These are phyloP conservation scores for Homalodisca vitripennis DNA, from an alignment of 1,140 invertebrate genomes.

Conservation along the genomic window DNA sequence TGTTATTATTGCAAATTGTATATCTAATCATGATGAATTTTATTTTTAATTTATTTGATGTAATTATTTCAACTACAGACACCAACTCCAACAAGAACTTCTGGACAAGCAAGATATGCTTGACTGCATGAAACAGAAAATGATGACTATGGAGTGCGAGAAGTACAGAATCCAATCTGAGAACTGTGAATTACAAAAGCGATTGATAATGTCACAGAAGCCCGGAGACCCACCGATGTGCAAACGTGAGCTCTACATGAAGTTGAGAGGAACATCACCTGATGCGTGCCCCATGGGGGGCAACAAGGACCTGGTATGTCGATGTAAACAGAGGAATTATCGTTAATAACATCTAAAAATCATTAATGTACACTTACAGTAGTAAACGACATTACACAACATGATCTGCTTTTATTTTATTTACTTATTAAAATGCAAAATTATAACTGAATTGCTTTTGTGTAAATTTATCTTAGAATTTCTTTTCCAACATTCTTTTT, in stretches of 20 bases:
- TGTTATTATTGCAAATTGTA: no score
- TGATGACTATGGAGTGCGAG: slow-evolving; percentile 1
- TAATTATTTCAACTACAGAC: no score
- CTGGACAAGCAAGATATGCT: slow-evolving; percentile 4
- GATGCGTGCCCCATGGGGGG: neutral
- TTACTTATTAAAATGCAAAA: no score
- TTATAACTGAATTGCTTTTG: no score
- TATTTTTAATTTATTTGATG: no score
- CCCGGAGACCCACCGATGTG: neutral
- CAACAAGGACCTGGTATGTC: slow-evolving; percentile 9
- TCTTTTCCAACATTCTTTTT: no score
- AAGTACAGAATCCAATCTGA: neutral
- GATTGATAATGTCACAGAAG: neutral
- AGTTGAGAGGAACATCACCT: neutral
- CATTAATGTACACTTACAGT: slow-evolving; percentile 2
- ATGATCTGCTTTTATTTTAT: neutral
- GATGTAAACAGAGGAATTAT: neutral
- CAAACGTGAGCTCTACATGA: neutral
- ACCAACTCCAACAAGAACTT: neutral
- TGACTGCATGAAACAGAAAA: neutral
- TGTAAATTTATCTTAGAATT: no score
- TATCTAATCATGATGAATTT: no score
- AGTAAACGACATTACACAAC: neutral
- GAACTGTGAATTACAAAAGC: neutral
- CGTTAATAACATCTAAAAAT: neutral